phyloP scores from a whole-genome alignment of 2,888 invertebrate species.

The Clanis bilineata region DNA sequence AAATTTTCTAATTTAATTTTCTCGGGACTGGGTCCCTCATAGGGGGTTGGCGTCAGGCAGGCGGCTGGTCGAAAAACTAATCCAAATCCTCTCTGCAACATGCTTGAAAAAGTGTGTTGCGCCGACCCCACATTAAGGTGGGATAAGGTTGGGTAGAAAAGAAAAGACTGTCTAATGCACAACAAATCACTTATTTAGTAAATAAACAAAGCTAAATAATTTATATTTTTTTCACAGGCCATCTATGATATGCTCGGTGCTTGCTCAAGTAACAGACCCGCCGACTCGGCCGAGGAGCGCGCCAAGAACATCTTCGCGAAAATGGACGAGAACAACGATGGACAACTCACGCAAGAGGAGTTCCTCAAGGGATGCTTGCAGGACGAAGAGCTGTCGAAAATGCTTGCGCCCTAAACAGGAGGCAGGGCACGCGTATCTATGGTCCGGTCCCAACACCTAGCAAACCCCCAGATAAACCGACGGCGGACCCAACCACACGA shows the following conservation, averaged over 20 bases:
- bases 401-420: slow-evolving; percentile 92
- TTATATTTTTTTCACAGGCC: slow-evolving; percentile 86
- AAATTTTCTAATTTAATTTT: too few relatives aligned
- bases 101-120: too few relatives aligned
- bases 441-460: slow-evolving; percentile 42
- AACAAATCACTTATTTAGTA: too few relatives aligned
- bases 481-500: slow-evolving; percentile 46
- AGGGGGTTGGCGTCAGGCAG: too few relatives aligned
- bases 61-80: too few relatives aligned
- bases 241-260: slow-evolving; percentile 99
- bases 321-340: slow-evolving; percentile 99
- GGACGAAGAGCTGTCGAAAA: slow-evolving; percentile 97
- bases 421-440: slow-evolving; percentile 15
- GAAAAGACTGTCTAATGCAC: too few relatives aligned
- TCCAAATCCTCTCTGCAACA: too few relatives aligned
- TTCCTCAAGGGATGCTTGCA: slow-evolving; percentile 98
- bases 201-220: too few relatives aligned
- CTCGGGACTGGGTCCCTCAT: too few relatives aligned
- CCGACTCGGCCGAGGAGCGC: slow-evolving; percentile 97
- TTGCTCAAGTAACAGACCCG: slow-evolving; percentile 96
- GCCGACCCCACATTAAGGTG: too few relatives aligned
- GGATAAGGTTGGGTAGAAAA: too few relatives aligned
- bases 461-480: slow-evolving; percentile 56
- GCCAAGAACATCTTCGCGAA: slow-evolving; percentile 99
- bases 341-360: slow-evolving; percentile 98